Evolutionary conservation across 2,113 vertebrate genomes (phyloP).

Genomic region (Burhinus oedicnemus): DNA sequence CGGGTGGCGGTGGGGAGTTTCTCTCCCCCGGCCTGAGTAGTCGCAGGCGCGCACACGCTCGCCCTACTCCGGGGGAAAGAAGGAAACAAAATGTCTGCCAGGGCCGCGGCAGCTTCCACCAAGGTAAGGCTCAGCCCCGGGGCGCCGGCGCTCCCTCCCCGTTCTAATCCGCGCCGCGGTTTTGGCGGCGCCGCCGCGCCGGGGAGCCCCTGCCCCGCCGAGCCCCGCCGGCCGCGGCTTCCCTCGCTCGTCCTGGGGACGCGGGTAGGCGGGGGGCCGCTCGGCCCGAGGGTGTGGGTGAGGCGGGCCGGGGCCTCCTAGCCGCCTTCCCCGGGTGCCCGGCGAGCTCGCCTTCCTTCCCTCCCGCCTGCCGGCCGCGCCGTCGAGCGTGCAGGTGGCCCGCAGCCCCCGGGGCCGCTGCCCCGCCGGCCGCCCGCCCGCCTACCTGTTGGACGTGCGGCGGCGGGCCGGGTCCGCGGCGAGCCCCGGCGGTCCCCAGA

Average conservation of each 20-base stretch:
- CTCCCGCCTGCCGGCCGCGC: background rate
- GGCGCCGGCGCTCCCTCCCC: background rate
- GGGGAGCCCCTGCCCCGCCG: background rate
- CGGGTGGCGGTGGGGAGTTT: background rate
- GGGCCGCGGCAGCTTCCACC: constrained; percentile 62
- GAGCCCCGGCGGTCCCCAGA: background rate
- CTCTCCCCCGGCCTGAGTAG: background rate
- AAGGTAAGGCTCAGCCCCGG: constrained; percentile 80
- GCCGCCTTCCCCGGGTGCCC: background rate
- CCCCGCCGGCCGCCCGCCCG: background rate
- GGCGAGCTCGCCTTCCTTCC: no score
- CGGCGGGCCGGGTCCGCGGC: background rate
- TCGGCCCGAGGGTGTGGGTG: background rate
- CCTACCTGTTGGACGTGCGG: constrained; percentile 14
- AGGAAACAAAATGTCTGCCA: constrained; percentile 94
- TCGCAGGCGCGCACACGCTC: background rate
- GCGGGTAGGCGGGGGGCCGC: background rate
- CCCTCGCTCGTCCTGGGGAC: no score
- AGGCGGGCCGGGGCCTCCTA: background rate
- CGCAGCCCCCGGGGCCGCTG: background rate
- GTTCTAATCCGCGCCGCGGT: background rate
- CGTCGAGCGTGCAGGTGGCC: background rate
- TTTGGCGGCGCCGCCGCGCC: no score
- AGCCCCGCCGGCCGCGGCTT: background rate
- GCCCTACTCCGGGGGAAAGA: background rate